Evolutionary conservation across 2,113 vertebrate species (phyloP), one percentile per base, ranked within the genome.

Genomic region (Rynchops niger): DNA sequence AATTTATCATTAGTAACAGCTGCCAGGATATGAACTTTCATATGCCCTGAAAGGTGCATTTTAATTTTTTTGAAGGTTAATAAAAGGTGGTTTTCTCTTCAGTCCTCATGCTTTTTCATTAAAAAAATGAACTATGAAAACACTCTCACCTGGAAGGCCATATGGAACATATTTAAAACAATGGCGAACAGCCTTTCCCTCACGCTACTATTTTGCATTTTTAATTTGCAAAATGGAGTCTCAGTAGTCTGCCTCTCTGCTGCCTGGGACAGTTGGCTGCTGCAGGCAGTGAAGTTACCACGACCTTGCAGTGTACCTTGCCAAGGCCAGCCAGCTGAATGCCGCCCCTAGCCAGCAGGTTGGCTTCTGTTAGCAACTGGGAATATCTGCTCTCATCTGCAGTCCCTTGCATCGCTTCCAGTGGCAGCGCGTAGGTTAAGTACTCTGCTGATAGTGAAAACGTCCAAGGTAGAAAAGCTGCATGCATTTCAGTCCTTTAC

Each of bases 211-310:
- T 63, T 95, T 38, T 83, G 17, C 22, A 42, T 81, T 76, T 88
- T 90, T 77, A 62, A 59, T 81, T 74, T 32, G 6, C 15, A n/a
- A 14, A 66, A 21, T 65, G 12, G 22, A 50, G 4, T 59, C 11
- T 72, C 9, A 12, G 9, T 42, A 10, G 6, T 62, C 13, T 40
- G 3, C 45, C 23, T 87, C 32, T 59, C 17, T 59, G 4, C 23
- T 80, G 61, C 59, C 50, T 26, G 42, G 34, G 50, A 23, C 32
- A 8, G 5, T 6, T 47, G 36, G 19, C n/a, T 76, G 52, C 56
- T 71, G 62, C 0, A 2, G 49, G 38, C 53, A 9, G 2, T 2
- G 5, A 42, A 15, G 8, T 69, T 55, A 9, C 18, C 12, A 0
- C 26, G 52, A 55, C n/a, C 76, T 80, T 55, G 73, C 73, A 49